Evolutionary conservation across 2,113 vertebrate genomes (phyloP).

Genomic region (Phodopus roborovskii): DNA sequence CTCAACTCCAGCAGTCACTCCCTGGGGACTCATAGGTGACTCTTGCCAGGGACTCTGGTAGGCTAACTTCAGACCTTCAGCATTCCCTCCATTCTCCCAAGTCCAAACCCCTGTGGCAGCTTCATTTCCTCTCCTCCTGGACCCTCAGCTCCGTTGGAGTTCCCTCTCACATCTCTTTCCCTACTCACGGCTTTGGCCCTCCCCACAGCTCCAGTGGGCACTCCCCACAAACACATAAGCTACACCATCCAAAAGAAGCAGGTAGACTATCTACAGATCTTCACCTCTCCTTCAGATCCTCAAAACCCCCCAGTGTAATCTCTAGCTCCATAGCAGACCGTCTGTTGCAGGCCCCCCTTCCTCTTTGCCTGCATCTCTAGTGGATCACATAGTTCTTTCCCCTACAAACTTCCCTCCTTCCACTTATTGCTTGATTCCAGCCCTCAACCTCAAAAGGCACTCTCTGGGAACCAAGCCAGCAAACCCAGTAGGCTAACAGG

Average conservation of each 20-base stretch:
- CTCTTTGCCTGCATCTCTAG: not conserved
- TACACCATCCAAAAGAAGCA: not conserved
- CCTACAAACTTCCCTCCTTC: not conserved
- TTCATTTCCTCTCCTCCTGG: too few species aligned
- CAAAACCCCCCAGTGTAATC: not conserved
- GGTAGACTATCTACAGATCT: not conserved
- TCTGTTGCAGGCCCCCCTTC: not conserved
- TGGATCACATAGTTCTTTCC: not conserved
- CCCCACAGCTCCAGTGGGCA: not conserved
- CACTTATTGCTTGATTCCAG: not conserved
- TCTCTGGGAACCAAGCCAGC: not conserved
- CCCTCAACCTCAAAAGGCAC: not conserved
- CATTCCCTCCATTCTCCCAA: not conserved
- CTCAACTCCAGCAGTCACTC: not conserved
- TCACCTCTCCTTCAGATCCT: not conserved
- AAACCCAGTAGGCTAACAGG: not conserved
- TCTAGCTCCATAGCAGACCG: not conserved
- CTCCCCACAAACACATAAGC: not conserved
- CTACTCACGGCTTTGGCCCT: not conserved
- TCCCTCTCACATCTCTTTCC: not conserved
- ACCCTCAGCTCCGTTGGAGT: not conserved
- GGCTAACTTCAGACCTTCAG: not conserved
- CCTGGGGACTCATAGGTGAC: not conserved
- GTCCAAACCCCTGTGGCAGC: not conserved
- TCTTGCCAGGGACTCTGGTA: not conserved